Conservation (phyloP, 2,113 vertebrate genomes). For the Paramisgurnus dabryanus region DNA sequence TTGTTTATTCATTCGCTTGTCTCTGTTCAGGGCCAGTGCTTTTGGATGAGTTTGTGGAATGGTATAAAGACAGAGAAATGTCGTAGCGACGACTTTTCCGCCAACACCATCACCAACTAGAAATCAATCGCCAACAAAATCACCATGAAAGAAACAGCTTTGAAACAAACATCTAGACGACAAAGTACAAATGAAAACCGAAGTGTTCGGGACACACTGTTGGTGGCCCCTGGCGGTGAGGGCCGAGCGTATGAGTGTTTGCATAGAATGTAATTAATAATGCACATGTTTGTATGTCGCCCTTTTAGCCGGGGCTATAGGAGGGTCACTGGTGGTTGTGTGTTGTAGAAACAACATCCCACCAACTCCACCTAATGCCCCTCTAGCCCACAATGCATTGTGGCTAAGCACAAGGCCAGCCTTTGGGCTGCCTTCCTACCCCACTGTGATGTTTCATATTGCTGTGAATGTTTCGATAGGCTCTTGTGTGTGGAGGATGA, state of each 20-base stretch:
- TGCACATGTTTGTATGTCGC: constrained; percentile 82
- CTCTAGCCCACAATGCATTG: constrained; percentile 83
- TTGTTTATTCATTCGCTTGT: constrained; percentile 44
- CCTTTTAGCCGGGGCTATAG: constrained; percentile 75
- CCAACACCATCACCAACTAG: constrained; percentile 44
- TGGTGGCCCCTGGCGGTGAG: constrained; percentile 59
- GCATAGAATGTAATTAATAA: constrained; percentile 71
- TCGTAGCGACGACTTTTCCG: constrained; percentile 75
- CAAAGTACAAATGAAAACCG: constrained; percentile 65
- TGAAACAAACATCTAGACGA: constrained; percentile 63
- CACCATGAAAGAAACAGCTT: constrained; percentile 66
- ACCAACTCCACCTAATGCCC: constrained; percentile 77
- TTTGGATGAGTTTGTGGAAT: constrained; percentile 99
- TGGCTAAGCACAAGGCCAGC: constrained; percentile 82
- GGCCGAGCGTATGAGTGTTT: constrained; percentile 24
- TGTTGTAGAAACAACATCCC: constrained; percentile 63
- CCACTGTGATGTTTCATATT: constrained; percentile 95
- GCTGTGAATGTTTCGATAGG: constrained; percentile 86
- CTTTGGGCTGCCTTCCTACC: constrained; percentile 75
- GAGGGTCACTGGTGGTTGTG: constrained; percentile 71
- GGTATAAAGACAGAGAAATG: constrained; percentile 99
- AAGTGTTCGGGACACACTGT: constrained; percentile 58
- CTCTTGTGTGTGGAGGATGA: constrained; percentile 20
- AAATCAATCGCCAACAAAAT: constrained; percentile 43
- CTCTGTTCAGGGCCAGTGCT: constrained; percentile 90